Evolutionary conservation across 2,113 vertebrate genomes (phyloP).

Genomic region (Chloropsis hardwickii): DNA sequence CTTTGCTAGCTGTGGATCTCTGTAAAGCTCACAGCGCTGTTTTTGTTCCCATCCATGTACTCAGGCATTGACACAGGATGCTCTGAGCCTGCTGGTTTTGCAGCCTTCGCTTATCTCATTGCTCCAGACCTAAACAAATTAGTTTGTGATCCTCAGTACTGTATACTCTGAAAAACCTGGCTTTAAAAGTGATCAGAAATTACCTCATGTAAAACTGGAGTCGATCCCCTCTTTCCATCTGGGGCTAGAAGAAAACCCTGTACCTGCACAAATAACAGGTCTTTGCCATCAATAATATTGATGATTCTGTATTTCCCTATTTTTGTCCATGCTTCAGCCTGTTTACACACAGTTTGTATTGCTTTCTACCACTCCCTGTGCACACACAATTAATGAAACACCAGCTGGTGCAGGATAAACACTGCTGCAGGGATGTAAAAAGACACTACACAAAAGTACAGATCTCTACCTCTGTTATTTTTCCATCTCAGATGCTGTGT

Average conservation of each 20-base stretch:
- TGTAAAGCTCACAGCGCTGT: neutral
- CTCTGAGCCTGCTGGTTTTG: constrained; percentile 1
- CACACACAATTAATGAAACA: constrained; percentile 23
- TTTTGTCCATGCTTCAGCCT: neutral
- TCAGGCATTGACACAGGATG: neutral
- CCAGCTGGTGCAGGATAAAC: constrained; percentile 19
- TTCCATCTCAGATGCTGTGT: neutral
- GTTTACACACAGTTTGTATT: neutral
- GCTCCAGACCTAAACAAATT: constrained; percentile 41
- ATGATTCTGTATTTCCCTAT: neutral
- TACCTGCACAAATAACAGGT: neutral
- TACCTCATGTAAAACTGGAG: neutral
- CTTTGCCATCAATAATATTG: neutral
- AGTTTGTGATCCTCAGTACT: constrained; percentile 14
- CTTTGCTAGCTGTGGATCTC: neutral
- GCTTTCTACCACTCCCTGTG: neutral
- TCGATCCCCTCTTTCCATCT: neutral
- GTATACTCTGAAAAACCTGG: neutral
- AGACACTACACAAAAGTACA: neutral
- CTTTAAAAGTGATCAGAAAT: constrained; percentile 29
- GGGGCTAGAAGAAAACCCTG: neutral
- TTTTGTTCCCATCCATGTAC: neutral
- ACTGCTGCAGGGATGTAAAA: neutral
- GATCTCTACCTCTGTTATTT: neutral
- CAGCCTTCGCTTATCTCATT: constrained; percentile 17